A percentile compares a stretch with the other conserved stretches of the same genome.
Evolutionary conservation across 2,888 invertebrate genomes (phyloP).

Genomic region (Drosophila kuntzei): DNA sequence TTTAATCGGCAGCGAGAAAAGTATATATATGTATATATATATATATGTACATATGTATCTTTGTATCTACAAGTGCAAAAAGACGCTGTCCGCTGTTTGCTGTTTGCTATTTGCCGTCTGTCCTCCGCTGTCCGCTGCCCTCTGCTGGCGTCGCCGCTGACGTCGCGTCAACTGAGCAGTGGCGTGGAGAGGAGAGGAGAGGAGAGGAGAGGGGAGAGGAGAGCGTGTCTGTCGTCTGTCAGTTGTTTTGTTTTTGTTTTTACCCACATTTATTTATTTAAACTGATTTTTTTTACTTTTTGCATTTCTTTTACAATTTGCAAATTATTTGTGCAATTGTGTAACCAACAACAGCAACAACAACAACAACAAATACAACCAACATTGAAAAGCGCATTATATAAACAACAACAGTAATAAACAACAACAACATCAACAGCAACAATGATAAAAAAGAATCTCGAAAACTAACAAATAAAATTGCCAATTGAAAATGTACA

Average conservation of each 20-base stretch:
- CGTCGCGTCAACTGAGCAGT: slow-evolving; percentile 5
- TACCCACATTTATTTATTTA: slow-evolving; percentile 11
- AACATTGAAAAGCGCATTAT: slow-evolving; percentile 46
- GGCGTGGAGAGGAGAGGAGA: neutral
- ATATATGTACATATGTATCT: no score
- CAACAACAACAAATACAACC: slow-evolving; percentile 24
- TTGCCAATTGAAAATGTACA: slow-evolving; percentile 52
- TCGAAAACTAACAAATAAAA: slow-evolving; percentile 42
- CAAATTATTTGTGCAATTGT: slow-evolving; percentile 48
- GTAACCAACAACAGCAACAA: slow-evolving; percentile 43
- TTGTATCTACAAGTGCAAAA: slow-evolving; percentile 62
- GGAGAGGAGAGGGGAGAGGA: neutral
- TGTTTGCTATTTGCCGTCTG: neutral
- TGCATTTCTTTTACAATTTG: slow-evolving; percentile 26
- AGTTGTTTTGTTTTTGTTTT: slow-evolving; percentile 52
- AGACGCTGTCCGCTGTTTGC: slow-evolving; percentile 15
- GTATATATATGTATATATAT: no score
- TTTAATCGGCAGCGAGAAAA: slow-evolving; percentile 42
- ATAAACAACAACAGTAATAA: slow-evolving; percentile 40
- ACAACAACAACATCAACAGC: slow-evolving; percentile 23
- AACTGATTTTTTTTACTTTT: neutral
- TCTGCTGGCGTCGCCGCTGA: slow-evolving; percentile 21
- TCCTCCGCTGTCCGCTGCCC: neutral
- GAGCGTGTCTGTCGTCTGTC: slow-evolving; percentile 3
- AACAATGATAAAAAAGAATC: slow-evolving; percentile 24